Conservation (phyloP, 2,113 vertebrate genomes). For the Dasyornis broadbenti region DNA sequence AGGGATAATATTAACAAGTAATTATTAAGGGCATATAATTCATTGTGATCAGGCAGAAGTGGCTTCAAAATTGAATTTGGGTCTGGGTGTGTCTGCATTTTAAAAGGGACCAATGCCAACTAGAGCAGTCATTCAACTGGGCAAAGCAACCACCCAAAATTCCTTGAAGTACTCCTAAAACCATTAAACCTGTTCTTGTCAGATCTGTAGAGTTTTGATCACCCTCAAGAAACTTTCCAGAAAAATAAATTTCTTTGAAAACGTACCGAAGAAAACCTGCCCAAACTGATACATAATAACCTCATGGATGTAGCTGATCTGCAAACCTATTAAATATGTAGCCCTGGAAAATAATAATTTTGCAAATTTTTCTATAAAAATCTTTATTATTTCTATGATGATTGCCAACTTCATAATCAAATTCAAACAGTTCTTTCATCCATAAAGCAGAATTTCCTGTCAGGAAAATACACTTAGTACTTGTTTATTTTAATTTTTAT, state of each 20-base stretch:
- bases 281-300: background rate
- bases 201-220: background rate
- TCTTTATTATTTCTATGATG: background rate
- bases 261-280: background rate
- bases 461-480: background rate
- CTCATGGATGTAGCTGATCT: background rate
- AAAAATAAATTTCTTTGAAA: background rate
- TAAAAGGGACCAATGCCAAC: background rate
- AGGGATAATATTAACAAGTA: background rate
- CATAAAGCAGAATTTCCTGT: background rate
- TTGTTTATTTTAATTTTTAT: background rate
- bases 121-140: background rate
- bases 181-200: background rate
- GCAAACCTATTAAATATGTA: background rate
- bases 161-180: background rate
- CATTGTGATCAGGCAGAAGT: background rate
- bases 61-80: background rate
- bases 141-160: background rate
- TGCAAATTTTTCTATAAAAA: background rate
- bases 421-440: background rate
- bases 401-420: background rate
- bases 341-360: background rate
- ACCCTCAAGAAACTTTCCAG: background rate
- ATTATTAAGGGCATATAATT: background rate
- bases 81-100: background rate